Conservation (phyloP, 92 coral and sea anemone species). For the Epizoanthus stellaris region DNA sequence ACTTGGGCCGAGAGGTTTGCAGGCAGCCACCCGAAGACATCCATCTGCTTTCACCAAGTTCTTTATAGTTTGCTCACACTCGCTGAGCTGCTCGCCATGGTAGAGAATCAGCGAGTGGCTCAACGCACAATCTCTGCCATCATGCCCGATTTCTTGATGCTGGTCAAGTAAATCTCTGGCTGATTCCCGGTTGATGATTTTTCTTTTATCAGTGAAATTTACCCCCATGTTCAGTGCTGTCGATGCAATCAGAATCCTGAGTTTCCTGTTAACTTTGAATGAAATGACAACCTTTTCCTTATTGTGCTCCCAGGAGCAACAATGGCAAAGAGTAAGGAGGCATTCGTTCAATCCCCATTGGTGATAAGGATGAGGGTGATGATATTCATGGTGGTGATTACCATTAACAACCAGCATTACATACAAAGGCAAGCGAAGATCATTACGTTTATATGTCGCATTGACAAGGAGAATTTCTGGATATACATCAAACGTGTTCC, state of each 20-base stretch:
- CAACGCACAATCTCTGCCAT: background rate
- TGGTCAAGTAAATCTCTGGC: background rate
- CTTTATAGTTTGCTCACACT: background rate
- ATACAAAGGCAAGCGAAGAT: slow-evolving; percentile 54
- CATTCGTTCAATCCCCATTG: no score
- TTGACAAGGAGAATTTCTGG: slow-evolving; percentile 42
- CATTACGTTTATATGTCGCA: slow-evolving; percentile 53
- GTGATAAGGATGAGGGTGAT: no score
- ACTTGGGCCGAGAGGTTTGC: background rate
- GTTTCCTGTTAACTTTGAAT: no score
- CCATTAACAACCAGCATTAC: slow-evolving; percentile 48
- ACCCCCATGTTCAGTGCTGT: slow-evolving; percentile 64
- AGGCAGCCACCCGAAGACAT: background rate
- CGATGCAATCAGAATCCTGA: slow-evolving; percentile 49
- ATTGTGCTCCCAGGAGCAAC: no score
- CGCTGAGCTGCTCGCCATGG: background rate
- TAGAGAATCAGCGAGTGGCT: background rate
- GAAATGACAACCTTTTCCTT: no score
- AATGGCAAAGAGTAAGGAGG: no score
- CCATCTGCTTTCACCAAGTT: background rate
- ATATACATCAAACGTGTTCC: background rate
- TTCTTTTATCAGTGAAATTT: slow-evolving; percentile 52
- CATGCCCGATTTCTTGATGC: background rate
- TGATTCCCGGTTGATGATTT: slow-evolving; percentile 43
- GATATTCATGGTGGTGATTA: no score